phyloP scores from a whole-genome alignment of 2,797 vertebrate genomes.

The Intellagama lesueurii region DNA sequence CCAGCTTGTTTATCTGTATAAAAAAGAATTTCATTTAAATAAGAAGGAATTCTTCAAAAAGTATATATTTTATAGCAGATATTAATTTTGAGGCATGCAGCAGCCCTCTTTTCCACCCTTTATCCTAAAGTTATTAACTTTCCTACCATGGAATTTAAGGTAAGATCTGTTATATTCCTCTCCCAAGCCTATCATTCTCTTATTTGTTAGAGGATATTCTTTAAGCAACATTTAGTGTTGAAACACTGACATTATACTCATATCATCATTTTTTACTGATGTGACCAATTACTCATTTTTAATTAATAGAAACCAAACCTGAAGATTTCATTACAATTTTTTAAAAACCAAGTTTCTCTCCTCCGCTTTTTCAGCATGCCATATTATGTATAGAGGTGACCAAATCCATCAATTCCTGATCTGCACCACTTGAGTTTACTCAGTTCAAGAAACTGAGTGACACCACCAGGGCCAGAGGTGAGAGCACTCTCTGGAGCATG shows the following conservation, averaged over 20 bases:
- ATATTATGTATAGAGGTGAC: neutral
- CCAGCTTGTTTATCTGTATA: slow-evolving; percentile 93
- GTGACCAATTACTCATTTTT: neutral
- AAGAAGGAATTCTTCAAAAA: neutral
- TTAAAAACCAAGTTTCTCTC: neutral
- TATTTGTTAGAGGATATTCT: neutral
- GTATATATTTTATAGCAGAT: neutral
- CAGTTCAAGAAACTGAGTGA: no score
- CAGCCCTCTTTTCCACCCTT: neutral
- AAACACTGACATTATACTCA: neutral
- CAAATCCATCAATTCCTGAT: neutral
- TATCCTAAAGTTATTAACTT: neutral
- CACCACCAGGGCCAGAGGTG: no score
- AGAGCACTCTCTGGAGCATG: no score
- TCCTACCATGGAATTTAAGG: neutral
- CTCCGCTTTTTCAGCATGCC: neutral
- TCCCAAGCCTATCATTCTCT: neutral
- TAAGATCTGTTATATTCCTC: neutral
- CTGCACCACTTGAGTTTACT: neutral
- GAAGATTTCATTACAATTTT: neutral
- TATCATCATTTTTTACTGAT: neutral
- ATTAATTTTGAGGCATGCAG: neutral
- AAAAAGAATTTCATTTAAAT: slow-evolving; percentile 36
- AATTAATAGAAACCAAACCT: neutral
- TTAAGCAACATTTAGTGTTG: neutral